Percentiles rank a stretch among this genome's conserved stretches.
Evolutionary conservation across 2,888 invertebrate species (phyloP).

Genomic region (Lysandra bellargus): DNA sequence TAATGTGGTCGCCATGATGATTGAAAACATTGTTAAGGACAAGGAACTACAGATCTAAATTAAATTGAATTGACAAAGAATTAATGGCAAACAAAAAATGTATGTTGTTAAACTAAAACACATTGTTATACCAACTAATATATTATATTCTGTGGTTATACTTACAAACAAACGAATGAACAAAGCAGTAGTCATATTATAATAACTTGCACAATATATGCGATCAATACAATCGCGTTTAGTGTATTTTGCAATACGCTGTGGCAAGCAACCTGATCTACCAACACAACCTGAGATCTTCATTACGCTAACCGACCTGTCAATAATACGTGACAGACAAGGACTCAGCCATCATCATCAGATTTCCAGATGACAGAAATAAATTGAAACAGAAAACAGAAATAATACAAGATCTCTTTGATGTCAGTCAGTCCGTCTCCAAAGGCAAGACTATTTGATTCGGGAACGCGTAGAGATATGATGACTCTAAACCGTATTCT

Average conservation of each 20-base stretch:
- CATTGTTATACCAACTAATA: not conserved
- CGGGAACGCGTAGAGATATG: not conserved
- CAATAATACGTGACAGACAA: conserved; percentile 4
- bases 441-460: not conserved
- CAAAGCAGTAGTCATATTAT: not conserved
- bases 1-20: no score
- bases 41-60: no score
- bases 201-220: not conserved
- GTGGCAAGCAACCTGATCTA: conserved; percentile 4
- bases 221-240: not conserved
- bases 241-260: not conserved
- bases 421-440: no score
- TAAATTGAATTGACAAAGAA: no score
- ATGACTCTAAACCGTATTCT: no score
- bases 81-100: not conserved
- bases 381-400: no score
- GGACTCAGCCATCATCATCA: not conserved
- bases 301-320: conserved; percentile 1
- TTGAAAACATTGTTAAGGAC: no score
- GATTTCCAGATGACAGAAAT: not conserved
- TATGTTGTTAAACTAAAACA: not conserved
- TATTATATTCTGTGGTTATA: not conserved
- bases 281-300: conserved; percentile 12
- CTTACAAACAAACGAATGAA: not conserved
- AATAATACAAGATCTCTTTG: no score